A percentile compares a stretch with the other conserved stretches of the same genome.
Conservation (phyloP, 2,797 vertebrate genomes). For the Myotis findleyi region DNA sequence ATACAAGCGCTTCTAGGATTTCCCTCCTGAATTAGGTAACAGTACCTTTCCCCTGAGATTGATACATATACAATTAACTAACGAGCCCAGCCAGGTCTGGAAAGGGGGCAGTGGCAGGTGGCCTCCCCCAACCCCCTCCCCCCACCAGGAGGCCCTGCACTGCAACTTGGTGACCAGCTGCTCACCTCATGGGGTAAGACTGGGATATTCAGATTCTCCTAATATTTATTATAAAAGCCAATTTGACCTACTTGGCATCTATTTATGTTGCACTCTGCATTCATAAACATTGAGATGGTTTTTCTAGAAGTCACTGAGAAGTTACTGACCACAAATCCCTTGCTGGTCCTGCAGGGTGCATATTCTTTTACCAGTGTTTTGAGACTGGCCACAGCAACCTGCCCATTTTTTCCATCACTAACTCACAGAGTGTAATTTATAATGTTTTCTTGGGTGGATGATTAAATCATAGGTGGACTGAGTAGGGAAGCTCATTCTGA, state of each 20-base stretch:
- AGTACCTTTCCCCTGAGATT: conserved; percentile 11
- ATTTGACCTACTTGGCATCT: background rate
- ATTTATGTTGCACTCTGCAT: background rate
- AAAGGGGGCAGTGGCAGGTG: background rate
- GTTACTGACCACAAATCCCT: background rate
- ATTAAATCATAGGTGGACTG: background rate
- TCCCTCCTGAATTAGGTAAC: background rate
- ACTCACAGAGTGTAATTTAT: background rate
- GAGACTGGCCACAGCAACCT: background rate
- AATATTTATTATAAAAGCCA: background rate
- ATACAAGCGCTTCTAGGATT: conserved; percentile 4
- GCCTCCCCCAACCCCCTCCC: accelerated
- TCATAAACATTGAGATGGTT: background rate
- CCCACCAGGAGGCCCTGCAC: accelerated
- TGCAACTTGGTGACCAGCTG: accelerated
- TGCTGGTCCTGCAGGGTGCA: background rate
- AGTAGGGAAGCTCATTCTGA: background rate
- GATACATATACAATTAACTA: background rate
- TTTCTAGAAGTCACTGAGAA: conserved; percentile 37
- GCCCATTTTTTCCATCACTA: background rate
- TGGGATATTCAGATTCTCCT: background rate
- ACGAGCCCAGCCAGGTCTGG: background rate
- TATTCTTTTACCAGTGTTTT: background rate
- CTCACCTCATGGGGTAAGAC: background rate
- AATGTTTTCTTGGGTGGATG: background rate